A percentile compares a stretch with the other conserved stretches of the same genome.
phyloP scores from a whole-genome alignment of 2,797 vertebrate species.

The Botia kubotai region DNA sequence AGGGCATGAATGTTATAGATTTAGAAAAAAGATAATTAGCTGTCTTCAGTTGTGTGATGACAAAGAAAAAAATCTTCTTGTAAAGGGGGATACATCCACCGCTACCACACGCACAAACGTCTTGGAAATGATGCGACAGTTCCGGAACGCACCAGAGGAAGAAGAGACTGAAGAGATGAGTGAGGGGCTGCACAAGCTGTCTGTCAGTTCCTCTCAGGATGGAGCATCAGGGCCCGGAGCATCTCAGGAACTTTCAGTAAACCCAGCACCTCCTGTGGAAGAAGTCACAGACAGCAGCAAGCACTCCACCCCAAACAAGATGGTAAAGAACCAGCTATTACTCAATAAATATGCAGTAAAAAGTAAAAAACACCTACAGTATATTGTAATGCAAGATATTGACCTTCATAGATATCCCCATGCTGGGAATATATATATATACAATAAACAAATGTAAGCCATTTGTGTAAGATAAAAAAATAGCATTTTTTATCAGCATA shows the following conservation, averaged over 20 bases:
- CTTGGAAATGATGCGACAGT: conserved; percentile 85
- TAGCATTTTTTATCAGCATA: too few relatives aligned
- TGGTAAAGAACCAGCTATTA: conserved; percentile 27
- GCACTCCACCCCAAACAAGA: conserved; percentile 58
- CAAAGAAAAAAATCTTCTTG: conserved; percentile 21
- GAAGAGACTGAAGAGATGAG: conserved; percentile 60
- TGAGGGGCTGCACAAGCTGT: conserved; percentile 47
- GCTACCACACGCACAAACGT: conserved; percentile 78
- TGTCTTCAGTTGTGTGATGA: conserved; percentile 34
- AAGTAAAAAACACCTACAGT: background rate
- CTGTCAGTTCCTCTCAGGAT: conserved; percentile 55
- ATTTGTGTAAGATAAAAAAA: too few relatives aligned
- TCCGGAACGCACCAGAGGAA: conserved; percentile 71
- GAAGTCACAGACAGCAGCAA: conserved; percentile 57
- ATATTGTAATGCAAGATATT: background rate
- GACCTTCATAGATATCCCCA: background rate
- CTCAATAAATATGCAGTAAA: background rate
- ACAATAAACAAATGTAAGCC: too few relatives aligned
- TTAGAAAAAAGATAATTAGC: conserved; percentile 5
- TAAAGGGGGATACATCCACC: conserved; percentile 80
- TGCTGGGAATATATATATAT: too few relatives aligned
- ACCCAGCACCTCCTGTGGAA: conserved; percentile 4
- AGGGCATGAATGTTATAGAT: conserved; percentile 28
- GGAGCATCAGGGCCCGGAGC: conserved; percentile 16
- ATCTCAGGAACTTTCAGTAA: conserved; percentile 11